Conservation (phyloP, 2,888 invertebrate species). For the Drosophila barbarae region DNA sequence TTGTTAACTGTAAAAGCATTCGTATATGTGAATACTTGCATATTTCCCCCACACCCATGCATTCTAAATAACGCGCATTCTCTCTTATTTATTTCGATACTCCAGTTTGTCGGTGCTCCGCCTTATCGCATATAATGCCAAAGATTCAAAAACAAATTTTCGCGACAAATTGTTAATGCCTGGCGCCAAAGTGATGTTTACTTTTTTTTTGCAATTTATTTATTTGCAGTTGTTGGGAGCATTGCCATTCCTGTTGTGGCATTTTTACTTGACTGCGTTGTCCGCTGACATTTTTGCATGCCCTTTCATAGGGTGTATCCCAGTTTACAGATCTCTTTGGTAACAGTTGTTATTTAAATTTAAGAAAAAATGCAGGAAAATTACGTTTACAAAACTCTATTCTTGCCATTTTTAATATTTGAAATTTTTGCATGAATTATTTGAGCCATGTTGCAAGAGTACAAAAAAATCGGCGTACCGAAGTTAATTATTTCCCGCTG, state of each 20-base stretch:
- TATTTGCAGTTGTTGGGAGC: slow-evolving; percentile 17
- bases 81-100: not conserved
- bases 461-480: not conserved
- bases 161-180: slow-evolving; percentile 60
- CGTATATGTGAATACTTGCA: slow-evolving; percentile 15
- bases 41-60: slow-evolving; percentile 12
- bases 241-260: slow-evolving; percentile 2
- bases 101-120: not conserved
- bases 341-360: not conserved
- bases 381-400: not conserved
- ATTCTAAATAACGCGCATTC: slow-evolving; percentile 7
- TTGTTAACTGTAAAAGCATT: slow-evolving; percentile 42
- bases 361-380: not conserved
- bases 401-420: not conserved
- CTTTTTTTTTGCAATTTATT: slow-evolving; percentile 5
- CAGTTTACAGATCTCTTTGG: too few relatives aligned
- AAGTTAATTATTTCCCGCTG: not conserved
- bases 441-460: not conserved
- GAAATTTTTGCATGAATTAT: not conserved
- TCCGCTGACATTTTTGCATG: slow-evolving; percentile 1
- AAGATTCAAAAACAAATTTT: slow-evolving; percentile 40
- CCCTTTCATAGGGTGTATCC: not conserved
- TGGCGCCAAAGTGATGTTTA: slow-evolving; percentile 42
- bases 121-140: slow-evolving; percentile 47
- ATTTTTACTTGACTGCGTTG: slow-evolving; percentile 1